Conservation (phyloP, 1,140 invertebrate species). For the Lamellibrachia luymesi region DNA sequence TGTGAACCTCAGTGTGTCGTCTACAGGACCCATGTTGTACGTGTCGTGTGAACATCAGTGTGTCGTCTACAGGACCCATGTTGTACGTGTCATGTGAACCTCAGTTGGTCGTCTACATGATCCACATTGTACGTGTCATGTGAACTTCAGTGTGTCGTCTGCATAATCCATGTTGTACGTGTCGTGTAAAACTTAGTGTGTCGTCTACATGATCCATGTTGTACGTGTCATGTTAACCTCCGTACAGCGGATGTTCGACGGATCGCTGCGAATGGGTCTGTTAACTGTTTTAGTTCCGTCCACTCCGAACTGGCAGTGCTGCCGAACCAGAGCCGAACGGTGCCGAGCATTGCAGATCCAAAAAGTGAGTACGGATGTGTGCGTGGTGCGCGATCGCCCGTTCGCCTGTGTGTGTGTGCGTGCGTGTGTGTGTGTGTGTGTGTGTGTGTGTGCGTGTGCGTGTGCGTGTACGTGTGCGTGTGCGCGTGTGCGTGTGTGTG, state of each 20-base stretch:
- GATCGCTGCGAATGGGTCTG: not conserved
- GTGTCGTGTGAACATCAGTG: too few relatives aligned
- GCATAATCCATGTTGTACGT: too few relatives aligned
- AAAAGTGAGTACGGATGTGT: conserved; percentile 9
- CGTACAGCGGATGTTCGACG: not conserved
- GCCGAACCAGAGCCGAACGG: not conserved
- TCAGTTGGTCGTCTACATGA: too few relatives aligned
- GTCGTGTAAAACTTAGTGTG: too few relatives aligned
- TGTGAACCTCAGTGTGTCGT: too few relatives aligned
- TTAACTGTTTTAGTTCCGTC: conserved; percentile 10
- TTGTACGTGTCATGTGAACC: too few relatives aligned
- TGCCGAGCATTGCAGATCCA: conserved; percentile 14
- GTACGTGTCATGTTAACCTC: not conserved
- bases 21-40: too few relatives aligned
- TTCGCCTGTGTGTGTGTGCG: not conserved
- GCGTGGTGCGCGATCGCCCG: not conserved
- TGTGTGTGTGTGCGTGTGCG: too few relatives aligned
- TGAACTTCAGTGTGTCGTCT: too few relatives aligned
- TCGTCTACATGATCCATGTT: too few relatives aligned
- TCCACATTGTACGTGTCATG: too few relatives aligned
- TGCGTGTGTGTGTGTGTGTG: not conserved
- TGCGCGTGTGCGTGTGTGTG: not conserved
- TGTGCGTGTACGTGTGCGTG: not conserved
- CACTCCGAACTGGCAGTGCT: conserved; percentile 14
- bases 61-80: too few relatives aligned